These are phyloP conservation scores for Oligia latruncula DNA, from an alignment of 2,888 invertebrate species.

Conservation along the genomic window DNA sequence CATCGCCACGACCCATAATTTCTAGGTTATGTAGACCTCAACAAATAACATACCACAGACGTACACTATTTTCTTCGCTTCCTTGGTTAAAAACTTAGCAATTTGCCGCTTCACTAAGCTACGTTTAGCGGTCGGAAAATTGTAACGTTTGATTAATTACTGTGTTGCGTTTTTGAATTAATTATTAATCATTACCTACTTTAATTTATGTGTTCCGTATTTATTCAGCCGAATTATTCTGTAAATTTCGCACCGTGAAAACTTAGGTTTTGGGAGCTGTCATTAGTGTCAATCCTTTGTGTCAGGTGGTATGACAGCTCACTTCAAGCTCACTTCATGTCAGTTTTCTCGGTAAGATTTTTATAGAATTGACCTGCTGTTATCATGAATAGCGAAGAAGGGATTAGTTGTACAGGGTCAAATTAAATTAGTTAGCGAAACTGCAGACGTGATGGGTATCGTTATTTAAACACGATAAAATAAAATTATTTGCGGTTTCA, in stretches of 20 bases:
- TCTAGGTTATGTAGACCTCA: constrained; percentile 45
- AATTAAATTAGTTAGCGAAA: too few species aligned
- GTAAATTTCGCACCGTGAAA: background rate
- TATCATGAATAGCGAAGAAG: too few species aligned
- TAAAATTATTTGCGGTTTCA: too few species aligned
- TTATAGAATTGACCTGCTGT: too few species aligned
- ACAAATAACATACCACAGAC: constrained; percentile 35
- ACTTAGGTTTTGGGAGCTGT: background rate
- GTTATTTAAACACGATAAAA: too few species aligned
- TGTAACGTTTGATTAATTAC: constrained; percentile 27
- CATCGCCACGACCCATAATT: constrained; percentile 7
- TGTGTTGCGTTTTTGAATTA: constrained; percentile 33
- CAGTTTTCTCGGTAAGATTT: too few species aligned
- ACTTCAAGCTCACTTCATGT: too few species aligned
- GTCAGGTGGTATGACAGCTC: too few species aligned
- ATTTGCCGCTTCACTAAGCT: constrained; percentile 58
- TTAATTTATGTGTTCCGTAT: constrained; percentile 24
- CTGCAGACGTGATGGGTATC: too few species aligned
- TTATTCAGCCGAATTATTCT: background rate
- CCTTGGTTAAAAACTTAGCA: constrained; percentile 60
- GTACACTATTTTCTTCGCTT: constrained; percentile 54
- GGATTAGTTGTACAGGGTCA: too few species aligned
- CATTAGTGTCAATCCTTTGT: background rate
- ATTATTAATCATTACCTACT: constrained; percentile 16
- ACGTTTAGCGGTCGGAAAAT: constrained; percentile 42